These are phyloP conservation scores for Geodia barretti DNA, from an alignment of 37 sponge, comb jelly and placozoan species.

Conservation along the genomic window DNA sequence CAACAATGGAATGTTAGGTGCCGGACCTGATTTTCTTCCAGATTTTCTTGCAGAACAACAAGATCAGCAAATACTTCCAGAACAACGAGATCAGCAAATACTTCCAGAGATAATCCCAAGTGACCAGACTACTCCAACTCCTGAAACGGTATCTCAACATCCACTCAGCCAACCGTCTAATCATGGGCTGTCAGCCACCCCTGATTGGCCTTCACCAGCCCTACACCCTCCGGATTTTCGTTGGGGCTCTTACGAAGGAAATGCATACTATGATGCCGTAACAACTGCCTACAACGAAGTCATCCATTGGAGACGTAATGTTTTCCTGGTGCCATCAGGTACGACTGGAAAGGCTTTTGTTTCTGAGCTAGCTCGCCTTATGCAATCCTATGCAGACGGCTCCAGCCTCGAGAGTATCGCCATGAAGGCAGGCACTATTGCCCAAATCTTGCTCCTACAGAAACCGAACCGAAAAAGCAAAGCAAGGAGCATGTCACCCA, in stretches of 20 bases:
- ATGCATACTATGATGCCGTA: not conserved
- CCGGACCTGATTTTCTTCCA: no score
- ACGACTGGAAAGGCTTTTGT: constrained; percentile 26
- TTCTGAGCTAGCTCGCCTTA: constrained; percentile 15
- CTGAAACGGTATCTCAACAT: no score
- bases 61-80: no score
- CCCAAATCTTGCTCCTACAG: not conserved
- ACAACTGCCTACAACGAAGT: constrained; percentile 12
- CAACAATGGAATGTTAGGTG: no score
- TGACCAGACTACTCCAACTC: no score
- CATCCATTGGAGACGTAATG: constrained; percentile 26
- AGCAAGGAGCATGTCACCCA: not conserved
- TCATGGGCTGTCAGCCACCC: no score
- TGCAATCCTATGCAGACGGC: constrained; percentile 26
- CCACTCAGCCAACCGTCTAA: no score
- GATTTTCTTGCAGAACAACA: no score
- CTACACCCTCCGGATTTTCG: not conserved
- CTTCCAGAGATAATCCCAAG: no score
- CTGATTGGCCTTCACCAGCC: no score
- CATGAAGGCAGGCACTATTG: not conserved
- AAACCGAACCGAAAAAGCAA: constrained; percentile 3
- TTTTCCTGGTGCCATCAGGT: constrained; percentile 21
- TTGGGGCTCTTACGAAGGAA: constrained; percentile 4
- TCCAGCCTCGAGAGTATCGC: constrained; percentile 16
- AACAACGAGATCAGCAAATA: no score